Conservation (phyloP, 2,797 vertebrate species). For the Mormyrus hasselquistii region DNA sequence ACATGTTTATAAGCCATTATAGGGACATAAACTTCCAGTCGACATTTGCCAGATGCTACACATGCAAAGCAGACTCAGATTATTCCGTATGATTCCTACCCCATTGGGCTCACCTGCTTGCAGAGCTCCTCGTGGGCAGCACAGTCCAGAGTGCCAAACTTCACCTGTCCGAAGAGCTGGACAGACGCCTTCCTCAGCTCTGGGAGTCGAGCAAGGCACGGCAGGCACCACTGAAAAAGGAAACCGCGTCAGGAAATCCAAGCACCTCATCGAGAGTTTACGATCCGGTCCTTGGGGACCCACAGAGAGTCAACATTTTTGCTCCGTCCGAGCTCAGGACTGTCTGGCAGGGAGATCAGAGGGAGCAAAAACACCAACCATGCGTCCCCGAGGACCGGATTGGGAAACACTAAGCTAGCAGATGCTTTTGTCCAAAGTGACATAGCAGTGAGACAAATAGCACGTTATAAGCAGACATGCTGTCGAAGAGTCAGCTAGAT, state of each 20-base stretch:
- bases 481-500: neutral
- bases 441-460: neutral
- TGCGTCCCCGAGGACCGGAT: neutral
- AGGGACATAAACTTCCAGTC: neutral
- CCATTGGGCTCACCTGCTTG: constrained; percentile 63
- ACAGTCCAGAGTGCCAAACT: constrained; percentile 90
- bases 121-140: constrained; percentile 85
- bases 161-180: constrained; percentile 80
- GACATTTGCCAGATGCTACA: neutral
- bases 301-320: neutral
- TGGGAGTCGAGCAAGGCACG: constrained; percentile 84
- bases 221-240: constrained; percentile 83
- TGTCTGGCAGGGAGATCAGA: neutral
- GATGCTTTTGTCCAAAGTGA: neutral
- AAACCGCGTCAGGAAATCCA: neutral
- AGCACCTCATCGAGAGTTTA: neutral
- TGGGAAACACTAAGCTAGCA: neutral
- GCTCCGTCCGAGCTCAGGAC: neutral
- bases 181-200: constrained; percentile 92
- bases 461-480: neutral
- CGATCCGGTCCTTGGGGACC: neutral
- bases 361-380: neutral
- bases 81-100: neutral
- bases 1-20: neutral
- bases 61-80: neutral